A percentile compares a stretch with the other conserved stretches of the same genome.
Evolutionary conservation across 2,888 invertebrate genomes (phyloP).

Genomic region (Xylota sylvarum): DNA sequence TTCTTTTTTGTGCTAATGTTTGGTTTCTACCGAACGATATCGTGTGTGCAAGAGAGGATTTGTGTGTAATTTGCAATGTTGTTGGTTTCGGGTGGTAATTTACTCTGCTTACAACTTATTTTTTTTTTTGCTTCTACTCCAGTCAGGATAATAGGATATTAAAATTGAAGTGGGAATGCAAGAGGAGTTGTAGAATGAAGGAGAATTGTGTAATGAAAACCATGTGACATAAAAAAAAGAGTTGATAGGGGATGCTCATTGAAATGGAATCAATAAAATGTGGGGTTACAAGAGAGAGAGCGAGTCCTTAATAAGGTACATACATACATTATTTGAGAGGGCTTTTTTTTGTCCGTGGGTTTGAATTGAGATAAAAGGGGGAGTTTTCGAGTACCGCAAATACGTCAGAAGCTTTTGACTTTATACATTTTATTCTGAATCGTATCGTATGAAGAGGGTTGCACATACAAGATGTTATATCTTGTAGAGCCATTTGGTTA

Average conservation of each 20-base stretch:
- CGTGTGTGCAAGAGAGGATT: constrained; percentile 60
- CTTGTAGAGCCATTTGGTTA: too few species aligned
- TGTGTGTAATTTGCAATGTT: constrained; percentile 69
- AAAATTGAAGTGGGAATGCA: constrained; percentile 68
- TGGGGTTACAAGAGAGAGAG: constrained; percentile 9
- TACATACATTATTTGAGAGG: constrained; percentile 5
- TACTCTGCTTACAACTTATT: constrained; percentile 36
- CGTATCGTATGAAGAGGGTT: neutral
- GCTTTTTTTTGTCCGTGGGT: neutral
- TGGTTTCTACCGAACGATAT: constrained; percentile 60
- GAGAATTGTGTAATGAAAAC: constrained; percentile 28
- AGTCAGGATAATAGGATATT: constrained; percentile 73
- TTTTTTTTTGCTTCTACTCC: constrained; percentile 3
- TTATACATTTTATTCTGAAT: neutral
- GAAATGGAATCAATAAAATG: constrained; percentile 41
- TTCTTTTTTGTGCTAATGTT: constrained; percentile 68
- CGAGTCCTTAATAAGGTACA: constrained; percentile 11
- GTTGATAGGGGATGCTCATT: constrained; percentile 6
- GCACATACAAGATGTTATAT: too few species aligned
- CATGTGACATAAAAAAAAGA: constrained; percentile 20
- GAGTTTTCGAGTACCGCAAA: neutral
- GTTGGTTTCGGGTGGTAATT: constrained; percentile 64
- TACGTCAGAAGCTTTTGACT: neutral
- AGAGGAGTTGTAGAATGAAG: constrained; percentile 5
- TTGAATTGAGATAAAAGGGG: constrained; percentile 6